These are phyloP conservation scores for Lycia hirtaria DNA, from an alignment of 2,888 invertebrate genomes.

Conservation along the genomic window DNA sequence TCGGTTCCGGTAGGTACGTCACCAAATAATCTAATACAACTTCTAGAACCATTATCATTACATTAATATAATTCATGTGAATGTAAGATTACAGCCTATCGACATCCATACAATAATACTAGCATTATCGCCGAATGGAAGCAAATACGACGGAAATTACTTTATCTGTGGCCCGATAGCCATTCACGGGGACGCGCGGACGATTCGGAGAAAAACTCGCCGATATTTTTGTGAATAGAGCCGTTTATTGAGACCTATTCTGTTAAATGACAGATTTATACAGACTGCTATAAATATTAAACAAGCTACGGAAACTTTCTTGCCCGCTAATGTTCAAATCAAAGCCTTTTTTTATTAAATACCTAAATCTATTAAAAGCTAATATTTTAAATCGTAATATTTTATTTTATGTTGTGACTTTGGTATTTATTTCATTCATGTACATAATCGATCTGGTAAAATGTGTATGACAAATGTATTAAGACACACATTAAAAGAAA, in stretches of 20 bases:
- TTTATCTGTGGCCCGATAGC: slow-evolving; percentile 30
- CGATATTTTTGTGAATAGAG: slow-evolving; percentile 29
- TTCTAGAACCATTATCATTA: not conserved
- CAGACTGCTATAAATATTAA: not conserved
- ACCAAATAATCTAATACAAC: not conserved
- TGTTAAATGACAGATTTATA: slow-evolving; percentile 27
- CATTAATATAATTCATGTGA: slow-evolving; percentile 4
- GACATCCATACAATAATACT: slow-evolving; percentile 21
- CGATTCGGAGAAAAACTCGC: slow-evolving; percentile 20
- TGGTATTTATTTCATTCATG: too few relatives aligned
- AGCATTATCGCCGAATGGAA: slow-evolving; percentile 22
- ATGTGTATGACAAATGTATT: too few relatives aligned
- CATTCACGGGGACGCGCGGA: slow-evolving; percentile 17
- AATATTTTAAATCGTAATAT: too few relatives aligned
- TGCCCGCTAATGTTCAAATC: not conserved
- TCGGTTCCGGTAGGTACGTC: not conserved
- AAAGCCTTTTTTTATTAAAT: too few relatives aligned
- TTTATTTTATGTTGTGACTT: too few relatives aligned
- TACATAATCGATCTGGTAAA: too few relatives aligned
- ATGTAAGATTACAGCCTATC: slow-evolving; percentile 6
- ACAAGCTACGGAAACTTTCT: not conserved
- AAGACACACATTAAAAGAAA: too few relatives aligned
- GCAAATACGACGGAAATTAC: slow-evolving; percentile 25
- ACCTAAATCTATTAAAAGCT: too few relatives aligned
- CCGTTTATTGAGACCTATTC: slow-evolving; percentile 31